Base-by-base conservation (phyloP, 2,888 invertebrate genomes). In the Nipponacmea schrenckii region DNA sequence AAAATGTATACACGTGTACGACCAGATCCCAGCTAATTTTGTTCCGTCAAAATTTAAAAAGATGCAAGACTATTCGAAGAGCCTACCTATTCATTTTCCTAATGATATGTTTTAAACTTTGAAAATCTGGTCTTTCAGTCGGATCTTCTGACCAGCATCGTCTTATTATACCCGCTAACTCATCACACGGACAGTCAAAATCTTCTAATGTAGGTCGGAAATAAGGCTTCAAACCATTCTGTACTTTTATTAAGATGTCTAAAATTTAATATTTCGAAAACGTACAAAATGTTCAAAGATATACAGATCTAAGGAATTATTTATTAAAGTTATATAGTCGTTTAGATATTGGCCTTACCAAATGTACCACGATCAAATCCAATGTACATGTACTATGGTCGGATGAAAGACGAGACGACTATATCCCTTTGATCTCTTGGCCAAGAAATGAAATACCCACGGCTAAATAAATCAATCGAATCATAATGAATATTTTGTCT, bases 121-220 rank as follows among this genome's bases (percentile, higher is more conserved):
- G 93, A 87, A 98, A 97, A 90, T 97, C 97, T 0, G 97, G 98
- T 79, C 98, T 90, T 74, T 97, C 96, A 0, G 92, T 91, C 0
- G 96, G 94, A 79, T 97, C 96, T 86, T 98, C 98, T 0, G 94
- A 92, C 98, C 98, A 99, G 89, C 98, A 98, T 78, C 93, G 92
- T 68, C 93, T 91, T 93, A 98, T 96, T 76, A 97, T 91, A 45
- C 87, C 86, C 56, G 93, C 92, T 17, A 94, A 92, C 56, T 89
- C 89, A 74, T 95, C 95, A 74, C 80, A 81, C 0, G 93, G 93
- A 67, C 92, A 92, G 2, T 92, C 91, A 67, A 91, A 90, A 70
- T 92, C 92, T 72, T 92, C 92, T 65, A 94, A 91, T 46, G 91
- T 87, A 72, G 96, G 98, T 31, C 98, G 92, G 80, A 97, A 92